Percentiles rank a stretch among this genome's conserved stretches.
Evolutionary conservation across 2,113 vertebrate species (phyloP).

Genomic region (Hydrolagus affinis): DNA sequence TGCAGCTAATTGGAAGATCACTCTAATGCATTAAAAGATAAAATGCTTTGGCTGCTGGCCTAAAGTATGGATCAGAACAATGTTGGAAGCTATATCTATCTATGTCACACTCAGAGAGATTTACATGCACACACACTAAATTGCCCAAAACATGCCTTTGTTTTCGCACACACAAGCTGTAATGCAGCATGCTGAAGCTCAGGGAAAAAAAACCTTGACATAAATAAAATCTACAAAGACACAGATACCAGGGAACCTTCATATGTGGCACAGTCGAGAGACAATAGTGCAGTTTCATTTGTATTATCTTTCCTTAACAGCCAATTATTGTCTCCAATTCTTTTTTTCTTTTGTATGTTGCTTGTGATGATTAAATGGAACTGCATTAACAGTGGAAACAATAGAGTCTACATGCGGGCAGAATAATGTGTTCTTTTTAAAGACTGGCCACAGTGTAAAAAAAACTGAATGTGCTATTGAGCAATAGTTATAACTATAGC

Average conservation of each 20-base stretch:
- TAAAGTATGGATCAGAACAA: constrained; percentile 96
- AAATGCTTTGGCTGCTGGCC: constrained; percentile 98
- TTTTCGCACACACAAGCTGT: constrained; percentile 74
- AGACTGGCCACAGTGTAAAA: not conserved
- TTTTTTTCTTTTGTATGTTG: constrained; percentile 1
- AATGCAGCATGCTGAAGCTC: constrained; percentile 46
- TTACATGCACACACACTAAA: constrained; percentile 99
- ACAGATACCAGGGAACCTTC: constrained; percentile 53
- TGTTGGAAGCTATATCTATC: constrained; percentile 96
- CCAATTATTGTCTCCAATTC: constrained; percentile 14
- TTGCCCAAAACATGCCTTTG: constrained; percentile 90
- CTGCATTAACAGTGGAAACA: not conserved
- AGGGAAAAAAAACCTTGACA: constrained; percentile 42
- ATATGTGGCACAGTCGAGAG: constrained; percentile 13
- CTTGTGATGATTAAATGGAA: not conserved
- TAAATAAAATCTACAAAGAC: constrained; percentile 52
- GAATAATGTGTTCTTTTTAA: constrained; percentile 6
- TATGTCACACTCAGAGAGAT: constrained; percentile 98
- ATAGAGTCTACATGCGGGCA: not conserved
- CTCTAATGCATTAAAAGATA: constrained; percentile 99
- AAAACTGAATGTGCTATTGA: not conserved
- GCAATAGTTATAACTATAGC: not conserved
- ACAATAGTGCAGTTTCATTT: constrained; percentile 23
- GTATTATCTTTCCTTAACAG: constrained; percentile 14
- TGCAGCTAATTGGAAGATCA: constrained; percentile 99